These are phyloP conservation scores for Imbricaverruca yamaguchii DNA, from an alignment of 2,888 invertebrate genomes.

Conservation along the genomic window DNA sequence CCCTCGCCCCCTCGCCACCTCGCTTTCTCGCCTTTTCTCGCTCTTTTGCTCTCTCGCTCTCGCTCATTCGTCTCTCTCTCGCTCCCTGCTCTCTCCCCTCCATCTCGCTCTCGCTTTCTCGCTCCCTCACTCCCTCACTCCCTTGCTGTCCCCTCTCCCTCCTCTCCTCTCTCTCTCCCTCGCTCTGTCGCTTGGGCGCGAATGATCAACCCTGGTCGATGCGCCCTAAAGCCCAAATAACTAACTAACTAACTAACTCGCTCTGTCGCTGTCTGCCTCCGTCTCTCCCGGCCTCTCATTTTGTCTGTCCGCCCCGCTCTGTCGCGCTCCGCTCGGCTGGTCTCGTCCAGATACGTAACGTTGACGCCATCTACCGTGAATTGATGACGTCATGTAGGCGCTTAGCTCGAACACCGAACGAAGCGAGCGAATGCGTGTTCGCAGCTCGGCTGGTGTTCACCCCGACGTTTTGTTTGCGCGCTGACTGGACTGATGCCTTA, in stretches of 20 bases:
- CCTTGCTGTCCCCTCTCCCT: not conserved
- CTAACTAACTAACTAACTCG: too few species aligned
- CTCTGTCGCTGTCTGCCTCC: not conserved
- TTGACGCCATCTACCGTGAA: too few species aligned
- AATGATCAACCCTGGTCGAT: too few species aligned
- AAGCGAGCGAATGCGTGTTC: too few species aligned
- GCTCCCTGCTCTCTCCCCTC: not conserved
- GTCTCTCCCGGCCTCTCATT: not conserved
- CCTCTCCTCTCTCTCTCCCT: not conserved
- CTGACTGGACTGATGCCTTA: too few species aligned
- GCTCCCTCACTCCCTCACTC: not conserved
- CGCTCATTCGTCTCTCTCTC: not conserved
- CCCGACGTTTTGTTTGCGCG: too few species aligned
- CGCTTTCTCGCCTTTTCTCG: not conserved
- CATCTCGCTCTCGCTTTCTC: not conserved
- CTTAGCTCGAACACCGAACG: too few species aligned
- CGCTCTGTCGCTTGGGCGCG: not conserved
- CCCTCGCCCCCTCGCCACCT: not conserved
- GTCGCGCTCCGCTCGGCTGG: not conserved
- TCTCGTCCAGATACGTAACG: too few species aligned
- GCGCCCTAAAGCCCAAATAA: too few species aligned
- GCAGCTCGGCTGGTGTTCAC: too few species aligned
- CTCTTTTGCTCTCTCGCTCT: not conserved
- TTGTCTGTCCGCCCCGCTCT: not conserved
- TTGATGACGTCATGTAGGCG: too few species aligned